These are phyloP conservation scores for Crotalus tigris DNA, from an alignment of 2,113 vertebrate species.

Conservation along the genomic window DNA sequence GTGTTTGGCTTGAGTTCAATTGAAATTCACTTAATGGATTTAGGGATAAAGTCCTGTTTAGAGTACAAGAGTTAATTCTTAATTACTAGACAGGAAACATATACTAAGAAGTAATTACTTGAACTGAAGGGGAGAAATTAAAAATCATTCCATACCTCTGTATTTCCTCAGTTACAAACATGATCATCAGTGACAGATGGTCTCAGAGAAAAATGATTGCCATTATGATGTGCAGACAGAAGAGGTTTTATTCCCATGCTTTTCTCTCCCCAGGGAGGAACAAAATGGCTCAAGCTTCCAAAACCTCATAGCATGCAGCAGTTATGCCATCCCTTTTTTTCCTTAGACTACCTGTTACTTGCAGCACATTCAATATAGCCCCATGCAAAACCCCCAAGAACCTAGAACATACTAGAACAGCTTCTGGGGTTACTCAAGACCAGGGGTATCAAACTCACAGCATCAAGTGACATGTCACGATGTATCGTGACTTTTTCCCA, in stretches of 20 bases:
- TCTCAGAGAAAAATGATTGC: conserved; percentile 64
- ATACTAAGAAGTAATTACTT: conserved; percentile 68
- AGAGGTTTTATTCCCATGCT: conserved; percentile 52
- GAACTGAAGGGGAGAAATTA: conserved; percentile 61
- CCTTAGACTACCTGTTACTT: not conserved
- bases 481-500: no score
- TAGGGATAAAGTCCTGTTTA: conserved; percentile 56
- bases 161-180: conserved; percentile 63
- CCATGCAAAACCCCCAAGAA: not conserved
- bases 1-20: conserved; percentile 54
- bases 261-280: conserved; percentile 43
- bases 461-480: no score
- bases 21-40: conserved; percentile 47
- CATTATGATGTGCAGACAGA: conserved; percentile 52
- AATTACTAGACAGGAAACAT: conserved; percentile 66
- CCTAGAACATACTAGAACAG: not conserved
- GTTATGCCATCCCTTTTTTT: not conserved
- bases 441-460: no score
- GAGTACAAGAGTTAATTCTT: conserved; percentile 57
- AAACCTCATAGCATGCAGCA: not conserved
- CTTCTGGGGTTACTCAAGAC: not conserved
- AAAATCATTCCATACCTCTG: conserved; percentile 52
- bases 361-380: not conserved
- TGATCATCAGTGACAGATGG: conserved; percentile 58
- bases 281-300: conserved; percentile 46